These are phyloP conservation scores for Tenodera sinensis DNA, from an alignment of 2,888 invertebrate species.

Conservation along the genomic window DNA sequence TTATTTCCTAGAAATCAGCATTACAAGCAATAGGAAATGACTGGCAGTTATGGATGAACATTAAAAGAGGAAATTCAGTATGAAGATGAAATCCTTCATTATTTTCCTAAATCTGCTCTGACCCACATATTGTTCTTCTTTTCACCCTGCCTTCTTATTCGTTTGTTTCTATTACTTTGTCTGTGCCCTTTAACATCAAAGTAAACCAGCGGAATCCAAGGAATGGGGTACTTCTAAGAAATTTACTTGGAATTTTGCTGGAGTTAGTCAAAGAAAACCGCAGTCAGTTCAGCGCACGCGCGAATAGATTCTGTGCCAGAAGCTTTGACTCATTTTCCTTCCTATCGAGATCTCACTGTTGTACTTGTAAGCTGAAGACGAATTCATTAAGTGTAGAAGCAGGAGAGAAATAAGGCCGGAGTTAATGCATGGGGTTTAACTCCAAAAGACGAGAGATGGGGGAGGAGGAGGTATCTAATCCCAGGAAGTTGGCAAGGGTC, in stretches of 20 bases:
- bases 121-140: no score
- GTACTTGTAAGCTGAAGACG: neutral
- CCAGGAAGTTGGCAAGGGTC: neutral
- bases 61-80: no score
- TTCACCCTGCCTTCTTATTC: no score
- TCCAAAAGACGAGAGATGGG: neutral
- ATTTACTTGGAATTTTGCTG: neutral
- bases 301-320: neutral
- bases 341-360: neutral
- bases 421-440: neutral
- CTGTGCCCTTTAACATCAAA: neutral
- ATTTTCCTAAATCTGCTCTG: no score
- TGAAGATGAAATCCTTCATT: no score
- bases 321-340: neutral
- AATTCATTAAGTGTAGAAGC: neutral
- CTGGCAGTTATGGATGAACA: no score
- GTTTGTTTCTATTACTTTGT: no score
- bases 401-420: neutral
- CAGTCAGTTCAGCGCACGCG: neutral
- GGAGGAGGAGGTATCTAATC: neutral
- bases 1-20: no score
- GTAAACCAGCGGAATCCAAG: neutral
- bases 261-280: neutral
- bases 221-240: neutral
- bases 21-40: no score